phyloP scores from a whole-genome alignment of 2,113 vertebrate genomes.

The Hyla sarda region DNA sequence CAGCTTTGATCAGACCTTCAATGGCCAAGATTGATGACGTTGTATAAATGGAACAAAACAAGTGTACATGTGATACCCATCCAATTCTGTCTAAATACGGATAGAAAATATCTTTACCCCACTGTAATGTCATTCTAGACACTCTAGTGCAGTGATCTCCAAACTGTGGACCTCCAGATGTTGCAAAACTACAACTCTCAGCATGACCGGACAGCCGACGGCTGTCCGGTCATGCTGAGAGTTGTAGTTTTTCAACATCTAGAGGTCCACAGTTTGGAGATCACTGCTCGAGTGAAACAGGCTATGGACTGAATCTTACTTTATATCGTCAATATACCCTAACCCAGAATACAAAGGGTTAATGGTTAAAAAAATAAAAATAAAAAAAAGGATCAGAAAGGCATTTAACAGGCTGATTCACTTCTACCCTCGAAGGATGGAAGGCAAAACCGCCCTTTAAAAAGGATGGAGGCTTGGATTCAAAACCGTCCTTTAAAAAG shows the following conservation, averaged over 20 bases:
- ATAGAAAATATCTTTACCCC: not conserved
- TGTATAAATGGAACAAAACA: not conserved
- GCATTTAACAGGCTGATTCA: constrained; percentile 4
- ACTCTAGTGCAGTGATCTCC: too few relatives aligned
- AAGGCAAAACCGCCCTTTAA: constrained; percentile 36
- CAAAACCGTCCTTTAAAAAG: constrained; percentile 23
- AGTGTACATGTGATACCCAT: not conserved
- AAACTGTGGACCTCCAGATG: too few relatives aligned
- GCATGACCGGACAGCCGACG: too few relatives aligned
- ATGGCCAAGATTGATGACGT: not conserved
- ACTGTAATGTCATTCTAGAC: not conserved
- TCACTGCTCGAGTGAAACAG: too few relatives aligned
- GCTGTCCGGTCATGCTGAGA: too few relatives aligned
- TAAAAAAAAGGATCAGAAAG: too few relatives aligned
- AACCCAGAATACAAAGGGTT: not conserved
- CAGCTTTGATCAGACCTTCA: constrained; percentile 54
- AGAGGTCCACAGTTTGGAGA: too few relatives aligned
- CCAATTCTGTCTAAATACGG: not conserved
- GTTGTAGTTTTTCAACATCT: too few relatives aligned
- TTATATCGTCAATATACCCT: too few relatives aligned
- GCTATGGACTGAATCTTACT: not conserved
- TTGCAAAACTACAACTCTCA: too few relatives aligned
- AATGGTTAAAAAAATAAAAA: not conserved
- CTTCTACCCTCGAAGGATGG: constrained; percentile 8
- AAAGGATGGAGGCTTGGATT: too few relatives aligned